phyloP scores from a whole-genome alignment of 2,888 invertebrate genomes.

The Cyclophora punctaria region DNA sequence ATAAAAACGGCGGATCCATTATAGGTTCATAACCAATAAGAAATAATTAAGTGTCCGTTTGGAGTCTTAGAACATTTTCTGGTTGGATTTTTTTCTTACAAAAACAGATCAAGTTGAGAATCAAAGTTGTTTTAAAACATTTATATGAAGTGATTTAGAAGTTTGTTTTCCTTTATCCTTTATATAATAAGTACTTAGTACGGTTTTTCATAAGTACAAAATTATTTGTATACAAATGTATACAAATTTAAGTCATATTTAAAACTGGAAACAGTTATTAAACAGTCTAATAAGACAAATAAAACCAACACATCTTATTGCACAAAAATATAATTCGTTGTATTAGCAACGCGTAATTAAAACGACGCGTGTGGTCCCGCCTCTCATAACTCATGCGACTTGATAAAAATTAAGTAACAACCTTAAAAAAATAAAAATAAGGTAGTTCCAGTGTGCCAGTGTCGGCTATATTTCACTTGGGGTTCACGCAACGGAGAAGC shows the following conservation, averaged over 20 bases:
- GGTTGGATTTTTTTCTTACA: no score
- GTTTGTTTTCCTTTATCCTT: background rate
- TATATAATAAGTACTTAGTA: background rate
- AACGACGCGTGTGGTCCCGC: conserved; percentile 67
- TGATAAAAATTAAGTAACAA: conserved; percentile 74
- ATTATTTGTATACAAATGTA: no score
- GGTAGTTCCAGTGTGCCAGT: conserved; percentile 62
- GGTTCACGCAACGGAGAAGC: conserved; percentile 69
- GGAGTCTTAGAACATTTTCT: no score
- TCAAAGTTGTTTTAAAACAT: no score
- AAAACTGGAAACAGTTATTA: background rate
- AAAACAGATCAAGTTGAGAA: no score
- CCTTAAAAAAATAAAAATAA: conserved; percentile 65
- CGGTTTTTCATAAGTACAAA: no score
- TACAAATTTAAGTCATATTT: background rate
- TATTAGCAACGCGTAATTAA: conserved; percentile 60
- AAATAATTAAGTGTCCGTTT: no score
- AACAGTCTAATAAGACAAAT: conserved; percentile 13
- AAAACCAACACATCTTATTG: background rate
- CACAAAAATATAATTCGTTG: conserved; percentile 4
- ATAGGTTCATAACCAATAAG: no score
- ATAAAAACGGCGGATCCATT: no score
- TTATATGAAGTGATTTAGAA: background rate
- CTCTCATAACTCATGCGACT: conserved; percentile 71
- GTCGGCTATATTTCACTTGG: conserved; percentile 68